Conservation (phyloP, 2,888 invertebrate genomes). For the Fragum sueziense region DNA sequence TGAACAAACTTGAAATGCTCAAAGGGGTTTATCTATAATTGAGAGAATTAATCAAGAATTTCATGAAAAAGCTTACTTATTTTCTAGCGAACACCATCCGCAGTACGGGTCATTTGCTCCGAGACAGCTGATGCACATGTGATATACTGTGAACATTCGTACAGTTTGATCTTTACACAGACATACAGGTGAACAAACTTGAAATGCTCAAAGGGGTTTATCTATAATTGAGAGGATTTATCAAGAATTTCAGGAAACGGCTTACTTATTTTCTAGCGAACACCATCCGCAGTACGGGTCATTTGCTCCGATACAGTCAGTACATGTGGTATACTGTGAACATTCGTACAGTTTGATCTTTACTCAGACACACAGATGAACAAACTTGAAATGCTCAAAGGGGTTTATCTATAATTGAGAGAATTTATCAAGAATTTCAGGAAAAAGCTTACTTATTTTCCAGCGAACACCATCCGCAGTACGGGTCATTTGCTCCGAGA, state of each 20-base stretch:
- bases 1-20: too few species aligned
- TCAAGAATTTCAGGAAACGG: too few species aligned
- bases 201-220: too few species aligned
- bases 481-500: constrained; percentile 77
- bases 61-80: constrained; percentile 78
- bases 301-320: constrained; percentile 73
- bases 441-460: constrained; percentile 78
- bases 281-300: constrained; percentile 82
- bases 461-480: constrained; percentile 81
- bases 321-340: constrained; percentile 73
- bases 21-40: too few species aligned
- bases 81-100: constrained; percentile 81
- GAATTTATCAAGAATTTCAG: too few species aligned
- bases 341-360: constrained; percentile 77
- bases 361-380: too few species aligned
- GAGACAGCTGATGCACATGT: constrained; percentile 75
- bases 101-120: constrained; percentile 80
- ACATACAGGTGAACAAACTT: too few species aligned
- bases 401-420: too few species aligned
- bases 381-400: too few species aligned
- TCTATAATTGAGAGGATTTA: too few species aligned
- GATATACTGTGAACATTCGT: constrained; percentile 75
- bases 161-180: constrained; percentile 75
- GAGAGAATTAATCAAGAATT: too few species aligned
- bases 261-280: constrained; percentile 79